Evolutionary conservation across 2,797 vertebrate species (phyloP), one percentile per base, ranked within the genome.

Genomic region (Sebastes minor): DNA sequence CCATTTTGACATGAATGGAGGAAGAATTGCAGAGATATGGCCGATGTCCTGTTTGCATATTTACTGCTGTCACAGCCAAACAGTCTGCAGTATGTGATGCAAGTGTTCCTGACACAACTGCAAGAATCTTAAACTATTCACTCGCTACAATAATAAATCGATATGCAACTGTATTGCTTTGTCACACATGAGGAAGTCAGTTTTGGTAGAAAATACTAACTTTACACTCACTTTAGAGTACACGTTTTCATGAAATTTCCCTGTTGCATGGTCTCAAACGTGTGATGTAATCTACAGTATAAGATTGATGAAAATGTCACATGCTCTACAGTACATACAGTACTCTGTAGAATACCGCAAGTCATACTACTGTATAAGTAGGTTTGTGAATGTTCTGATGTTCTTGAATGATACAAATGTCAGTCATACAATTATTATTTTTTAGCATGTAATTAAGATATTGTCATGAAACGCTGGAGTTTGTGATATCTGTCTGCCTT

Each of bases 31-130:
- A 81, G 38, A 64, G 71, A 79, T 74, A 49, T 59, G 33, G 75
- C 33, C 35, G 13, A 22, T 35, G 79, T 82, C 74, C 60, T 88
- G 84, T 86, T 89, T 74, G 66, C 78, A 18, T 74, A 57, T 85
- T 85, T 84, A 49, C 76, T 78, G 79, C 81, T 78, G 74, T 83
- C 78, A 65, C 64, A 63, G 82, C 57, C 62, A 35, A 53, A 55
- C 30, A 52, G 23, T 71, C 27, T 63, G 74, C 65, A 55, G 10
- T 56, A 49, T 55, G 35, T 71, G 62, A 79, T 78, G 30, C 62
- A 60, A 81, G 57, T 63, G 52, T 78, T 71, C 46, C 77, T 81
- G 81, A 88, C 81, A 83, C 81, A 69, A 65, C 77, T 64, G 74
- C 67, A 64, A 49, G 53, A 72, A 61, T 77, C 63, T 57, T 42